phyloP scores from a whole-genome alignment of 2,113 vertebrate genomes.

The Antennarius striatus region DNA sequence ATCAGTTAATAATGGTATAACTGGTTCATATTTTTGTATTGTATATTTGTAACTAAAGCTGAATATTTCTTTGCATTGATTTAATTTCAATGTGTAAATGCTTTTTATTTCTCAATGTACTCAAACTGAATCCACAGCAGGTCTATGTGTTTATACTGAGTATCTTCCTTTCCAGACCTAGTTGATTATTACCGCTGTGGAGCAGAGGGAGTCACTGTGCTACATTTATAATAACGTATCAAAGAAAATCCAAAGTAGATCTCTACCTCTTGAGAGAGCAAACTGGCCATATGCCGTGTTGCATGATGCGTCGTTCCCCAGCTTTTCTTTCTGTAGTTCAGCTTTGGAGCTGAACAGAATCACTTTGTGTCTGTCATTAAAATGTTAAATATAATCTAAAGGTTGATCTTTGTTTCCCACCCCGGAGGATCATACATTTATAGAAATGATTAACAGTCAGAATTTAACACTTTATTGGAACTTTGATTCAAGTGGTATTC shows the following conservation, averaged over 20 bases:
- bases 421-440: too few relatives aligned
- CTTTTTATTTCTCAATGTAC: too few relatives aligned
- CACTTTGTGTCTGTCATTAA: constrained; percentile 60
- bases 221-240: constrained; percentile 36
- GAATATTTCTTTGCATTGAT: constrained; percentile 60
- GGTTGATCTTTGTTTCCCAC: not conserved
- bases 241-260: constrained; percentile 51
- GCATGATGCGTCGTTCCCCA: constrained; percentile 55
- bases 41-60: constrained; percentile 69
- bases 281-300: constrained; percentile 43
- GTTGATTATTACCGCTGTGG: constrained; percentile 20
- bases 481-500: not conserved
- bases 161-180: constrained; percentile 41
- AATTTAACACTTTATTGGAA: too few relatives aligned
- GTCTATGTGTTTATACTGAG: constrained; percentile 25
- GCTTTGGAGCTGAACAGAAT: constrained; percentile 37
- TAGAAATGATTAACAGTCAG: too few relatives aligned
- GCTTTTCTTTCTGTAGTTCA: constrained; percentile 25
- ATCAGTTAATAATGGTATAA: constrained; percentile 6
- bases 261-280: constrained; percentile 50
- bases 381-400: constrained; percentile 43
- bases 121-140: not conserved
- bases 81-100: constrained; percentile 18
- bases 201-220: constrained; percentile 38
- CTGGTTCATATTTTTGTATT: constrained; percentile 76